Conservation (phyloP, 2,888 invertebrate genomes). For the Amphimallon solstitiale region DNA sequence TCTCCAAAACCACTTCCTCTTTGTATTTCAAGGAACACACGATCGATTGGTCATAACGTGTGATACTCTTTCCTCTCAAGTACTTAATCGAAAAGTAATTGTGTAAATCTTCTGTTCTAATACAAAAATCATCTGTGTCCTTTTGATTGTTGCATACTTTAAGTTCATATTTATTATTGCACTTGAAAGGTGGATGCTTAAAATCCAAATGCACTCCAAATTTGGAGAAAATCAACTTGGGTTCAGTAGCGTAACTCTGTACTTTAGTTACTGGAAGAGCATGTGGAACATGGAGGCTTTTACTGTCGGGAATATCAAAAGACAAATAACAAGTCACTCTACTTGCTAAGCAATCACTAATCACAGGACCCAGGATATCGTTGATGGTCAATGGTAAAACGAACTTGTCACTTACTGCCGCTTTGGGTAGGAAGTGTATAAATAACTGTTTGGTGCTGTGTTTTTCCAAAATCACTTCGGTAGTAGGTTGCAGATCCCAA, state of each 20-base stretch:
- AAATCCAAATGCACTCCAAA: constrained; percentile 37
- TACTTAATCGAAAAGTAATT: constrained; percentile 54
- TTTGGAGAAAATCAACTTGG: constrained; percentile 38
- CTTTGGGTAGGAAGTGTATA: constrained; percentile 61
- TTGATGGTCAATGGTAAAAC: constrained; percentile 71
- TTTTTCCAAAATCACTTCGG: constrained; percentile 49
- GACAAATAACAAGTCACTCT: not conserved
- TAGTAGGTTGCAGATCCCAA: constrained; percentile 47
- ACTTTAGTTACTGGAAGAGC: constrained; percentile 14
- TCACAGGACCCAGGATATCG: constrained; percentile 68
- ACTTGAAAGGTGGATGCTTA: not conserved
- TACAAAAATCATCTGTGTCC: constrained; percentile 48
- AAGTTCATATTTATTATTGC: not conserved
- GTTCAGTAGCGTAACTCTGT: constrained; percentile 6
- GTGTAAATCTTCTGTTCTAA: constrained; percentile 52
- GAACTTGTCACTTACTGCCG: constrained; percentile 67
- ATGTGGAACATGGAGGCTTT: not conserved
- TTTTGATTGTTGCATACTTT: constrained; percentile 45
- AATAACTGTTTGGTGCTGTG: constrained; percentile 48
- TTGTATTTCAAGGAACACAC: constrained; percentile 49
- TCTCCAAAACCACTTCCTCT: constrained; percentile 49
- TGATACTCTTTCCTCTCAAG: constrained; percentile 45
- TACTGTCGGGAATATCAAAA: not conserved
- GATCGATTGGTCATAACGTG: constrained; percentile 42
- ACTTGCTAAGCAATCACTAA: not conserved